Evolutionary conservation across 1,140 invertebrate species (phyloP).

Genomic region (Diploscapter pachys): DNA sequence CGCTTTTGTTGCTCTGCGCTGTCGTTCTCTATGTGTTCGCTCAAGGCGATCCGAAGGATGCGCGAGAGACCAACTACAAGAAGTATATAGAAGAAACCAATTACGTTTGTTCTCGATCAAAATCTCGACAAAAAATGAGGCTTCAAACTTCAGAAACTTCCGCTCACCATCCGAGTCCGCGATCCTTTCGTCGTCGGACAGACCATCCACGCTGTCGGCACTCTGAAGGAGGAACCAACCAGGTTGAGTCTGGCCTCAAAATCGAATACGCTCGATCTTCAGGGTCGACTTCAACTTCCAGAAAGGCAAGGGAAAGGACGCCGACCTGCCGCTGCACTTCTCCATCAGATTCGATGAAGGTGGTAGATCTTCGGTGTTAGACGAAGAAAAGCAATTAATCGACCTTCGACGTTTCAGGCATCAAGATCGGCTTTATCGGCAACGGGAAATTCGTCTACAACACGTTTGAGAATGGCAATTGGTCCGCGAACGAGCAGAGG

Average conservation of each 20-base stretch:
- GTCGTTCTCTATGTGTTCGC: too few relatives aligned
- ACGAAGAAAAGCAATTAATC: neutral
- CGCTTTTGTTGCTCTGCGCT: too few relatives aligned
- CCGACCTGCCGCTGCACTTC: constrained; percentile 56
- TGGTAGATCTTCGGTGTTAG: constrained; percentile 28
- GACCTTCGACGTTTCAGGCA: constrained; percentile 8
- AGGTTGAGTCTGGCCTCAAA: constrained; percentile 20
- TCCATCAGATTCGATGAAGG: constrained; percentile 57
- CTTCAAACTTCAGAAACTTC: constrained; percentile 39
- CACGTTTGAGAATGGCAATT: constrained; percentile 53
- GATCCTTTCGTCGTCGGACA: constrained; percentile 57
- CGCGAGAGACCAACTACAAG: constrained; percentile 45
- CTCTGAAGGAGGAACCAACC: constrained; percentile 46
- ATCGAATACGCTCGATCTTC: constrained; percentile 7
- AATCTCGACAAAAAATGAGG: neutral
- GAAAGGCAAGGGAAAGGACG: constrained; percentile 49
- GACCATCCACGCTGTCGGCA: constrained; percentile 56
- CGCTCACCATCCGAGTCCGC: constrained; percentile 57
- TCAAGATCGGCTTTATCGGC: constrained; percentile 27
- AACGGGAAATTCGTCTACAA: constrained; percentile 57
- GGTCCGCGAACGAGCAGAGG: constrained; percentile 53
- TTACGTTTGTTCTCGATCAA: constrained; percentile 37
- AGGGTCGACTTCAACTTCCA: constrained; percentile 59
- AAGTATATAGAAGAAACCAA: constrained; percentile 54
- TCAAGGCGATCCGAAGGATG: constrained; percentile 12